Percentiles rank a stretch among this genome's conserved stretches.
phyloP scores from a whole-genome alignment of 1,140 invertebrate species.

The Neodiprion lecontei region DNA sequence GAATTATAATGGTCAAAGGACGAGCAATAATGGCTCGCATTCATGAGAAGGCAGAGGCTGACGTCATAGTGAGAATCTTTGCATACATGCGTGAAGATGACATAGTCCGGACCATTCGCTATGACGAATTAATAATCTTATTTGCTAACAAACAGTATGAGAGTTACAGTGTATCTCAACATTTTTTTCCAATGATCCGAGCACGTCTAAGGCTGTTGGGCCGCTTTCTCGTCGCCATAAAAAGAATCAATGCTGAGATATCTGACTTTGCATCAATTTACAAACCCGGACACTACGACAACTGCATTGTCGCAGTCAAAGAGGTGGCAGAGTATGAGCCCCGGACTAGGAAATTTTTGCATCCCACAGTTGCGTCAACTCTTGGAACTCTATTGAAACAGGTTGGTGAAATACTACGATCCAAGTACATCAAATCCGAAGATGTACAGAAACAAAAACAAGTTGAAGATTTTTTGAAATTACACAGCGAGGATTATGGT shows the following conservation, averaged over 20 bases:
- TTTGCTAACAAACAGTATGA: conserved; percentile 26
- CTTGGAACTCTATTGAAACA: conserved; percentile 23
- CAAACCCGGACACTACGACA: conserved; percentile 15
- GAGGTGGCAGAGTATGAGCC: conserved; percentile 13
- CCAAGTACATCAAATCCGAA: conserved; percentile 22
- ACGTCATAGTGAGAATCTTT: conserved; percentile 20
- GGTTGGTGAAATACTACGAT: conserved; percentile 8
- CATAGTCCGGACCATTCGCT: conserved; percentile 26
- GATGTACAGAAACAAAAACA: conserved; percentile 6
- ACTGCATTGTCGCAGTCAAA: not conserved
- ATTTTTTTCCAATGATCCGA: conserved; percentile 19
- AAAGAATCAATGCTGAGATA: conserved; percentile 9
- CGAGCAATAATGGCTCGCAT: not conserved
- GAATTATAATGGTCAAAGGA: conserved; percentile 13
- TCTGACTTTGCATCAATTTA: conserved; percentile 14
- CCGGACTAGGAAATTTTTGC: conserved; percentile 14
- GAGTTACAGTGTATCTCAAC: conserved; percentile 27
- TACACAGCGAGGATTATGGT: conserved; percentile 19
- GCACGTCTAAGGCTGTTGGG: conserved; percentile 23
- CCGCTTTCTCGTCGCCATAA: conserved; percentile 9
- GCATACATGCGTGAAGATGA: conserved; percentile 29
- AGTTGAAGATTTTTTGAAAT: conserved; percentile 24
- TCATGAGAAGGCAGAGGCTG: conserved; percentile 12
- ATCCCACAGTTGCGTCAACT: conserved; percentile 19
- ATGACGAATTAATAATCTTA: conserved; percentile 31